These are phyloP conservation scores for Abrostola triplasia DNA, from an alignment of 2,888 invertebrate species.

Conservation along the genomic window DNA sequence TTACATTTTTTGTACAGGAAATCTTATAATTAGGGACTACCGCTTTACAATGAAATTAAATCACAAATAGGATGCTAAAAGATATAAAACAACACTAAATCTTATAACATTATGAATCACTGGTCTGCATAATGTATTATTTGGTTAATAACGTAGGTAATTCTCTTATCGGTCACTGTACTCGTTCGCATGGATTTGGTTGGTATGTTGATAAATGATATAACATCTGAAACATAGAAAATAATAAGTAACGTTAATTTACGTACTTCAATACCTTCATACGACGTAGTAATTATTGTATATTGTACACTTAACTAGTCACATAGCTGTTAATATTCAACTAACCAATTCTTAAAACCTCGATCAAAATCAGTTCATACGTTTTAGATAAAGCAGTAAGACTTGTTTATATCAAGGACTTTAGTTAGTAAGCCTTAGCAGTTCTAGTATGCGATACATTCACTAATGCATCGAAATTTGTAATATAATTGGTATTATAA, in stretches of 20 bases:
- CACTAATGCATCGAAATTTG: conserved; percentile 22
- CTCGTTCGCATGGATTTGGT: conserved; percentile 58
- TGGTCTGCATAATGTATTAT: conserved; percentile 19
- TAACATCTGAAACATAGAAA: conserved; percentile 10
- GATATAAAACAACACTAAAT: background rate
- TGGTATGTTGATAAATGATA: conserved; percentile 16
- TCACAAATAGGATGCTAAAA: background rate
- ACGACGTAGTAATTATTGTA: no score
- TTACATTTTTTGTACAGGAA: no score
- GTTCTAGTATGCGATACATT: conserved; percentile 32
- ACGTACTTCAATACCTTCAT: background rate
- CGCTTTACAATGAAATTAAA: no score
- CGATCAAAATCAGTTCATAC: conserved; percentile 32
- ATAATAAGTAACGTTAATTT: background rate
- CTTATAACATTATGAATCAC: background rate
- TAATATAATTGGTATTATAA: background rate
- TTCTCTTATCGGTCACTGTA: conserved; percentile 79
- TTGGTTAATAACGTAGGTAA: conserved; percentile 10
- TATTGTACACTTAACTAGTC: no score
- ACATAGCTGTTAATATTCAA: background rate
- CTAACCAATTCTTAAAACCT: conserved; percentile 20
- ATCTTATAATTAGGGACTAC: no score
- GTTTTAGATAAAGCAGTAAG: conserved; percentile 34
- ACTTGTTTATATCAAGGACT: conserved; percentile 47
- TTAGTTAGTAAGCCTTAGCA: conserved; percentile 31